Evolutionary conservation across 2,113 vertebrate genomes (phyloP).

Genomic region (Chaenocephalus aceratus): DNA sequence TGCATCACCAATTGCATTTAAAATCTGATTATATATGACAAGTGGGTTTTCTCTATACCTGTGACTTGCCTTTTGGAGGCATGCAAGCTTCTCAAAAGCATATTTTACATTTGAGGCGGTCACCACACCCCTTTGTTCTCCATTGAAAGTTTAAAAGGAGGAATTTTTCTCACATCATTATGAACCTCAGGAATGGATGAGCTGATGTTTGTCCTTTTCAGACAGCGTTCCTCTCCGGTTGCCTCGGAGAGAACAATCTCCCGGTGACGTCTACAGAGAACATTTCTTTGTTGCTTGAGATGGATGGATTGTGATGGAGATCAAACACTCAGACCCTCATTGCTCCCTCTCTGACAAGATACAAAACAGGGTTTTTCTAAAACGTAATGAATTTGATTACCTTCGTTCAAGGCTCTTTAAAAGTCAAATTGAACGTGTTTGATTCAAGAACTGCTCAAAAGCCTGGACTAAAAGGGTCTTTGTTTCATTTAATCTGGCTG

Average conservation of each 20-base stretch:
- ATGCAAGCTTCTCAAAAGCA: not conserved
- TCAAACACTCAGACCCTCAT: not conserved
- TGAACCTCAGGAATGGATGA: not conserved
- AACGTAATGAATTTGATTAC: not conserved
- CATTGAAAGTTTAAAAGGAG: not conserved
- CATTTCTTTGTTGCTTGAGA: slow-evolving; percentile 7
- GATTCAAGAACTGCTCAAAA: not conserved
- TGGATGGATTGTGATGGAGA: not conserved
- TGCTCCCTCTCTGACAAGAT: not conserved
- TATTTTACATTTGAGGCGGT: not conserved
- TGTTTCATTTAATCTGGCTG: not conserved
- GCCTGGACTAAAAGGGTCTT: not conserved
- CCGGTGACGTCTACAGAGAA: not conserved
- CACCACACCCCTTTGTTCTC: not conserved
- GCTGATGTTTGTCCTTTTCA: slow-evolving; percentile 25
- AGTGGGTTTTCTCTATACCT: not conserved
- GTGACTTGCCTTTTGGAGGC: not conserved
- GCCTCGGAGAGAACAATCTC: not conserved
- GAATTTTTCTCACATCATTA: not conserved
- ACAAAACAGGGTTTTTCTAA: too few relatives aligned
- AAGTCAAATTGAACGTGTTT: not conserved
- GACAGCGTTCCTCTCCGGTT: slow-evolving; percentile 17
- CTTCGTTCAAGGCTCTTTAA: not conserved
- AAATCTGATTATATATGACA: not conserved
- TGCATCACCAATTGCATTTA: not conserved